These are phyloP conservation scores for Tachina lurida DNA, from an alignment of 2,888 invertebrate genomes.

Conservation along the genomic window DNA sequence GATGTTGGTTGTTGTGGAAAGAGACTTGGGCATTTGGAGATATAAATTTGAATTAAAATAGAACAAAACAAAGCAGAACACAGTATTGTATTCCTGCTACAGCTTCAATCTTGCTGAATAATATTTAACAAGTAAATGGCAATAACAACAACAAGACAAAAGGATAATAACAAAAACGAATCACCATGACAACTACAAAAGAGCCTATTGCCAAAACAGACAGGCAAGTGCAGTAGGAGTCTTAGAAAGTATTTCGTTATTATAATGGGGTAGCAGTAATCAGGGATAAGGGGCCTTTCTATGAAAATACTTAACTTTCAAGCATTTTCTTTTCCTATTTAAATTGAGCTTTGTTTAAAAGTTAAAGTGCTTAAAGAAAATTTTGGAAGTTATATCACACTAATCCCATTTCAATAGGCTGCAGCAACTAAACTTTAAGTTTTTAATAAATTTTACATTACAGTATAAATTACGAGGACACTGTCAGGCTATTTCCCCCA, in stretches of 20 bases:
- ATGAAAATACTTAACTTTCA: no score
- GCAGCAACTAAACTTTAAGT: neutral
- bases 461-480: no score
- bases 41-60: constrained; percentile 35
- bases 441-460: no score
- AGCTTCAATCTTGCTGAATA: constrained; percentile 44
- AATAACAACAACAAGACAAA: neutral
- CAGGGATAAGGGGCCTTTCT: neutral
- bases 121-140: constrained; percentile 41
- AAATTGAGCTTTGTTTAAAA: no score
- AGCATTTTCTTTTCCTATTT: no score
- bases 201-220: neutral
- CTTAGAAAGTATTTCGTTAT: neutral
- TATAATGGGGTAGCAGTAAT: neutral
- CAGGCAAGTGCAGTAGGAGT: neutral
- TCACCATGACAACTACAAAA: constrained; percentile 6
- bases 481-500: no score
- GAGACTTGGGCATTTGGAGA: constrained; percentile 12
- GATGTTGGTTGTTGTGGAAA: neutral
- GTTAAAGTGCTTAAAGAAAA: no score
- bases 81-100: constrained; percentile 23
- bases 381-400: no score
- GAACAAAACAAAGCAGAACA: constrained; percentile 21
- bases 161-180: constrained; percentile 1
- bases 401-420: no score